Base-by-base conservation (phyloP, 2,113 vertebrate species). In the Leiothrix lutea region DNA sequence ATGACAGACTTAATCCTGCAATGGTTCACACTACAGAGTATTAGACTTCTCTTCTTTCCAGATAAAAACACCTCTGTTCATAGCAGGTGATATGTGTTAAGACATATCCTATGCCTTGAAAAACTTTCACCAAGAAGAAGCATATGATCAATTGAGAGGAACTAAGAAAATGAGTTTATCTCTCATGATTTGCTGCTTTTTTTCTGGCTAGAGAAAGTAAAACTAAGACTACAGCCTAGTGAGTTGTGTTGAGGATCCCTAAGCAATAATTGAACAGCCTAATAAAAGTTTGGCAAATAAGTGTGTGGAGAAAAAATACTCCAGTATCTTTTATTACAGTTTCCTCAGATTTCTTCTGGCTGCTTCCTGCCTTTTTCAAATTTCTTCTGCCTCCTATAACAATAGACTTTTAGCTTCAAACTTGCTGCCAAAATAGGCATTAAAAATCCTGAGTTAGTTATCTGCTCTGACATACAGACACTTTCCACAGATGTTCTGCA, bases 361-460 rank as follows among this genome's bases (percentile, higher is more conserved):
- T 79, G 80, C 44, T 96, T 95, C 70, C 44, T 69, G 26, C 42
- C 25, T 92, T 94, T 95, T 87, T 93, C 19, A 60, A 84, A 78
- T 97, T 96, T 95, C 42, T 85, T 7, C 26, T 70, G 9, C 40
- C 24, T 82, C 77, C 83, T 92, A 92, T 91, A 93, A 83, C 54
- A 94, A 38, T 62, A 75, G 57, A 28, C 22, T 88, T 96, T 87
- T 94, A 91, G 33, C 42, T 79, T 92, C 66, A 79, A 54, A 88
- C 54, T 38, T 96, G 17, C 79, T 96, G 82, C 58, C 92, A 96
- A 94, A 97, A 95, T 91, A 91, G 77, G 47, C 80, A 94, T 97
- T 94, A 94, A 96, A 88, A 94, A 88, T 75, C 58, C 64, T 5
- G 11, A 53, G 38, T 92, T 96, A 82, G 95, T 98, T 96, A 86